Conservation (phyloP, 2,888 invertebrate genomes). For the Camponotus fellah region DNA sequence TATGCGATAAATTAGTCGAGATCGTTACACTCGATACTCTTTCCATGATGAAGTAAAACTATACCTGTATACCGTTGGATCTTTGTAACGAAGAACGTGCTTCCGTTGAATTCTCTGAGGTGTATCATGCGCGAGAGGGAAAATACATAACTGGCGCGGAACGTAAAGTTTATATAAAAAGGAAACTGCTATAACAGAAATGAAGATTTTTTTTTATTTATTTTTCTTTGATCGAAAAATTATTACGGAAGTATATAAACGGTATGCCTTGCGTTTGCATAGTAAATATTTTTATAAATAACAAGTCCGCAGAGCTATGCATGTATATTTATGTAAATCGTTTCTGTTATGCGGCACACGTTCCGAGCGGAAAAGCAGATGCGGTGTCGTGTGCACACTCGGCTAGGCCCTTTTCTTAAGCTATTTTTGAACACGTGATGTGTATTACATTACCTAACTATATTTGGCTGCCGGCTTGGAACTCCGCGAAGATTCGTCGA, state of each 20-base stretch:
- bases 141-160: not conserved
- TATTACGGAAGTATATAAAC: not conserved
- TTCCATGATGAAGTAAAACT: not conserved
- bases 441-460: conserved; percentile 88
- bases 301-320: not conserved
- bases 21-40: conserved; percentile 10
- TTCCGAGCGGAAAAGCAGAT: conserved; percentile 68
- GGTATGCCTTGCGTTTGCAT: not conserved
- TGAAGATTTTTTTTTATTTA: not conserved
- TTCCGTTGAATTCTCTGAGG: conserved; percentile 12
- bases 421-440: conserved; percentile 87
- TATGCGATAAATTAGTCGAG: conserved; percentile 8
- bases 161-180: not conserved
- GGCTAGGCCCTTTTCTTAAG: conserved; percentile 86
- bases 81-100: not conserved
- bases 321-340: conserved; percentile 27
- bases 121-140: not conserved
- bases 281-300: conserved; percentile 27
- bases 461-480: conserved; percentile 86
- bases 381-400: conserved; percentile 87
- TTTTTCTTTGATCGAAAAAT: not conserved
- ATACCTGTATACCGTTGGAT: not conserved
- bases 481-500: conserved; percentile 67
- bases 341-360: conserved; percentile 63
- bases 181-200: not conserved